These are phyloP conservation scores for Emberiza fucata DNA, from an alignment of 2,113 vertebrate genomes.

Conservation along the genomic window DNA sequence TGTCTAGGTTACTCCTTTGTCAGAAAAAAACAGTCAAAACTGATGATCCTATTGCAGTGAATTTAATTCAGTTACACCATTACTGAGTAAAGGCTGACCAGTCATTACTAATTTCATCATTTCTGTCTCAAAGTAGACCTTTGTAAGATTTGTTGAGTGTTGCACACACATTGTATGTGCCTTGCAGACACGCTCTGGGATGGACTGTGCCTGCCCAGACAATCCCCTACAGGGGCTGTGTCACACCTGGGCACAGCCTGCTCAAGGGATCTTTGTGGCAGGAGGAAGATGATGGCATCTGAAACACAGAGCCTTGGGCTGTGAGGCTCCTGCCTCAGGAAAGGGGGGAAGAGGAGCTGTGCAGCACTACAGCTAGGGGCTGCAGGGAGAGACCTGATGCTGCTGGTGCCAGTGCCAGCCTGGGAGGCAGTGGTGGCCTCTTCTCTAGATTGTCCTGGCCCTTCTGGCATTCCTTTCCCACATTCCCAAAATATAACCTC, in stretches of 20 bases:
- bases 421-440: background rate
- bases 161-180: background rate
- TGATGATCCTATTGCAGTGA: background rate
- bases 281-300: background rate
- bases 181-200: accelerated
- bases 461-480: background rate
- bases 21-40: background rate
- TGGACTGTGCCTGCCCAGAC: background rate
- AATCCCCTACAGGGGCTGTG: accelerated
- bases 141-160: background rate
- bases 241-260: accelerated
- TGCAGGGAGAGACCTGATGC: background rate
- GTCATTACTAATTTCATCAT: background rate
- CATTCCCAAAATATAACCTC: background rate
- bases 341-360: background rate
- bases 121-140: background rate
- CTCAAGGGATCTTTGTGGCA: background rate
- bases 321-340: accelerated
- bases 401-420: accelerated
- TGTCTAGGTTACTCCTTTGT: background rate
- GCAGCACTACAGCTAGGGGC: background rate
- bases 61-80: background rate
- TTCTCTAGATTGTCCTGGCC: background rate
- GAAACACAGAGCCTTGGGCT: background rate
- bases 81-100: background rate